Percentiles rank a stretch among this genome's conserved stretches.
phyloP scores from a whole-genome alignment of 1,140 invertebrate species.

The Lysiphlebus fabarum region DNA sequence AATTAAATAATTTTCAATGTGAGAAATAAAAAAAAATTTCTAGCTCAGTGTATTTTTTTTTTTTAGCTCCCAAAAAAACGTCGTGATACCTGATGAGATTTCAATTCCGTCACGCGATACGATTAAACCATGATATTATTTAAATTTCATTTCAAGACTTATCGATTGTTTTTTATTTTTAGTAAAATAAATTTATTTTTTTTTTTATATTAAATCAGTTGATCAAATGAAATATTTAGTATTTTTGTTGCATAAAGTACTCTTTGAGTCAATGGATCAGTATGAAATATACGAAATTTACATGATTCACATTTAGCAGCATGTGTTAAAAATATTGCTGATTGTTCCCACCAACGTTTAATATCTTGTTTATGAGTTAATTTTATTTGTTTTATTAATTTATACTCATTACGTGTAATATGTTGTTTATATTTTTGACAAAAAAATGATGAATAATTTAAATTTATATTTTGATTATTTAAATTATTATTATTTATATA shows the following conservation, averaged over 20 bases:
- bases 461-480: too few species aligned
- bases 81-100: too few species aligned
- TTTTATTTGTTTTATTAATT: conserved; percentile 29
- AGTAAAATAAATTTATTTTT: not conserved
- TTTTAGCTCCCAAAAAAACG: too few species aligned
- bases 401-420: conserved; percentile 26
- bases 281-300: conserved; percentile 35
- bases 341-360: conserved; percentile 42
- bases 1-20: too few species aligned
- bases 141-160: conserved; percentile 5
- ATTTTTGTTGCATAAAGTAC: conserved; percentile 35
- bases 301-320: conserved; percentile 24
- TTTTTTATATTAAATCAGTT: not conserved
- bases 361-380: conserved; percentile 33
- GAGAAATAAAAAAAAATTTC: too few species aligned
- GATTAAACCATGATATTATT: not conserved
- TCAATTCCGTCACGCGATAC: conserved; percentile 1
- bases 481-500: not conserved
- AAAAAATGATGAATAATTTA: not conserved
- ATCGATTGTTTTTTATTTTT: conserved; percentile 4
- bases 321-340: conserved; percentile 32
- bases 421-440: conserved; percentile 41
- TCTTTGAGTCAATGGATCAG: conserved; percentile 36
- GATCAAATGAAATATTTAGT: conserved; percentile 22
- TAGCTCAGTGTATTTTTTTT: too few species aligned